A percentile compares a stretch with the other conserved stretches of the same genome.
Evolutionary conservation across 2,888 invertebrate species (phyloP).

Genomic region (Aphodius sticticus): DNA sequence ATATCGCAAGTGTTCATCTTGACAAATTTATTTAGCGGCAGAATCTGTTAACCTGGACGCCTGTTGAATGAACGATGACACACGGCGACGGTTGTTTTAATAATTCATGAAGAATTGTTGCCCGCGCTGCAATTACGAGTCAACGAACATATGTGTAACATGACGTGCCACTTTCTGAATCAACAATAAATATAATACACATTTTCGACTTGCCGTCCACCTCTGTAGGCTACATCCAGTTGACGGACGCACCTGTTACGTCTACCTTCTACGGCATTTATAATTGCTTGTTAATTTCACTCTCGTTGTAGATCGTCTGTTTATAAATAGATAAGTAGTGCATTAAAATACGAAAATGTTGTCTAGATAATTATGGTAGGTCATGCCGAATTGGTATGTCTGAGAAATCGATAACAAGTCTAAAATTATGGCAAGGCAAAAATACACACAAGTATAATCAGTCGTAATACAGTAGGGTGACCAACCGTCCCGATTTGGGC

Average conservation of each 20-base stretch:
- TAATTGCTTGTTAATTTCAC: background rate
- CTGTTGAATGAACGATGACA: slow-evolving; percentile 22
- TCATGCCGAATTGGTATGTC: no score
- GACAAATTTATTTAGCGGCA: slow-evolving; percentile 31
- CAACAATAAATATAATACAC: background rate
- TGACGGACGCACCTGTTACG: slow-evolving; percentile 4
- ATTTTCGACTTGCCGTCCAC: background rate
- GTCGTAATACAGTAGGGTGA: no score
- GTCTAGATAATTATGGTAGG: background rate
- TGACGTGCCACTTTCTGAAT: slow-evolving; percentile 4
- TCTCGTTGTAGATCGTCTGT: background rate
- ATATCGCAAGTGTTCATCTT: slow-evolving; percentile 24
- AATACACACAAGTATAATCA: no score
- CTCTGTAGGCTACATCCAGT: background rate
- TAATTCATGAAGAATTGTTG: slow-evolving; percentile 27
- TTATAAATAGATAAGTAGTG: background rate
- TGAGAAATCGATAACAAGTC: no score
- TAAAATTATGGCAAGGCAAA: no score
- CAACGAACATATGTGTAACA: slow-evolving; percentile 4
- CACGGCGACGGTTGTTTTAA: slow-evolving; percentile 27
- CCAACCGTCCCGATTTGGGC: no score
- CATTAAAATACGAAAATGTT: background rate
- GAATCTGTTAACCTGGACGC: slow-evolving; percentile 26
- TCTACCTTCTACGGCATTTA: background rate
- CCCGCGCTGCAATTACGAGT: background rate